These are phyloP conservation scores for Agraylea sexmaculata DNA, from an alignment of 1,140 invertebrate genomes.

Conservation along the genomic window DNA sequence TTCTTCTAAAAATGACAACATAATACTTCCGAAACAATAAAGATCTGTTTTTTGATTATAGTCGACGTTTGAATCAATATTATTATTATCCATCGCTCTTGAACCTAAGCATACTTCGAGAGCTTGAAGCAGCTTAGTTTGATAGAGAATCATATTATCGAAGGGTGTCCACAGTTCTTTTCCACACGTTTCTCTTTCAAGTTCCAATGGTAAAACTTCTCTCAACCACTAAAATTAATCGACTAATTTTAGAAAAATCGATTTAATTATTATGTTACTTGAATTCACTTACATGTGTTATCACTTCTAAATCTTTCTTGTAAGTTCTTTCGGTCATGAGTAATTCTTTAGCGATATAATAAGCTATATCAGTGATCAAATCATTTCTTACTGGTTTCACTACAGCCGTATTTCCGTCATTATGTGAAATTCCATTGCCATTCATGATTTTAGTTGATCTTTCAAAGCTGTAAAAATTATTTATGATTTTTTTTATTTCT, in stretches of 20 bases:
- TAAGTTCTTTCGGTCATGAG: slow-evolving; percentile 93
- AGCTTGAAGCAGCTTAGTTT: slow-evolving; percentile 52
- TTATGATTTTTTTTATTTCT: slow-evolving; percentile 1
- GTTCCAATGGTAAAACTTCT: slow-evolving; percentile 51
- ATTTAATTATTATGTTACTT: slow-evolving; percentile 4
- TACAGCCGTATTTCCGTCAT: slow-evolving; percentile 2
- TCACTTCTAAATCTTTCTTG: slow-evolving; percentile 86
- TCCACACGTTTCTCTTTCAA: slow-evolving; percentile 42
- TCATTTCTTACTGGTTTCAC: slow-evolving; percentile 9
- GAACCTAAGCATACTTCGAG: slow-evolving; percentile 58
- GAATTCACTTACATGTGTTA: slow-evolving; percentile 58
- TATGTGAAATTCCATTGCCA: no score
- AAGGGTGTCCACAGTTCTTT: slow-evolving; percentile 42
- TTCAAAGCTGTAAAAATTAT: no score
- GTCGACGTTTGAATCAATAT: slow-evolving; percentile 47
- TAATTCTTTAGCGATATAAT: slow-evolving; percentile 89
- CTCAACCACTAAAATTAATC: slow-evolving; percentile 50
- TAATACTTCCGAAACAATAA: not conserved
- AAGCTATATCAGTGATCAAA: slow-evolving; percentile 58
- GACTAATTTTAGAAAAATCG: not conserved
- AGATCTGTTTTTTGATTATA: slow-evolving; percentile 16
- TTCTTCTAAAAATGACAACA: not conserved
- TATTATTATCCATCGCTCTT: slow-evolving; percentile 39
- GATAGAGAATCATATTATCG: slow-evolving; percentile 54
- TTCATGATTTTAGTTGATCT: no score